Evolutionary conservation across 2,888 invertebrate species (phyloP), one percentile per base, ranked within the genome.

Genomic region (Lathronympha strigana): DNA sequence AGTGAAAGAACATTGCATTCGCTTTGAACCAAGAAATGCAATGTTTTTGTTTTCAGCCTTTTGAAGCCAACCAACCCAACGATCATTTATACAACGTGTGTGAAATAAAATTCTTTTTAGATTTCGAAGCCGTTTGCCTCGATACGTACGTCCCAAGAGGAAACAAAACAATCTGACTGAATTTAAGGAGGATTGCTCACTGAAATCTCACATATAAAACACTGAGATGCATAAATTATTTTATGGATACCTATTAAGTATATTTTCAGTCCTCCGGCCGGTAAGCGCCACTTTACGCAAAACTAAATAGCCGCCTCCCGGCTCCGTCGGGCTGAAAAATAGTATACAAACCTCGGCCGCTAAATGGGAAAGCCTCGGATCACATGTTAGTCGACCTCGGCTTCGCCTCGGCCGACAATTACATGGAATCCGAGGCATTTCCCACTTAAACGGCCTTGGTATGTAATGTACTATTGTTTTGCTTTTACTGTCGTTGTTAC

Each of bases 91-190:
- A 58, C 33, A 62, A 13, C 53, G 33, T 47, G 54, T 51, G 43
- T 43, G 21, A 36, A 53, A 64, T 45, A 60, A 60, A 60, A 60
- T 53, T 45, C 47, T 60, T 31, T 64, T 64, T 60, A 60, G 53
- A 64, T 60, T 64, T 60, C 36, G 58, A 33, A 28, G 33, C 51
- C 28, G 47, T 36, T 58, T 51, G 51, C 51, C 28, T 43, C 51
- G 64, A 40, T 63, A 63, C 49, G 21, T 43, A 6, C 36, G 19
- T 60, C 64, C 64, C 64, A 25, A 0, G 64, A 28, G 64, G 40
- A 25, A 36, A 13, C 15, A 15, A 64, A 64, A 60, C 64, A 64
- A 64, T 64, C 64, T 64, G 38, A 9, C 45, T 28, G 60, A 60
- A 36, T 60, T 51, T 53, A 64, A 63, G 23, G 25, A 51, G 53